Evolutionary conservation across 2,888 invertebrate genomes (phyloP).

Genomic region (Melanchra persicariae): DNA sequence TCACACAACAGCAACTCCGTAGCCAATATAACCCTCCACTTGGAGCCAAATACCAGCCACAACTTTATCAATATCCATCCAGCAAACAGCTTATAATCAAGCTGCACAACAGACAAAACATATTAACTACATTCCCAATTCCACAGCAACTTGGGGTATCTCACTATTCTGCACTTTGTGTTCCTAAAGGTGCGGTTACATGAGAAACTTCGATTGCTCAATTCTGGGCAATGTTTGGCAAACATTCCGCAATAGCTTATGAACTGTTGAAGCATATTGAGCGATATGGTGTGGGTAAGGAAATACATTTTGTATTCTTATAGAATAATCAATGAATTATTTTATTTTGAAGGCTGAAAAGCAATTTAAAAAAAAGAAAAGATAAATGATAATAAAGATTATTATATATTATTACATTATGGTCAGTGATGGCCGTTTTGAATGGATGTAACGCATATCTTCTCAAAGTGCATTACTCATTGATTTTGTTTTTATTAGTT

Average conservation of each 20-base stretch:
- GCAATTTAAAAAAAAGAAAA: no score
- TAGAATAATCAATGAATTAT: not conserved
- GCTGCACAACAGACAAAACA: conserved; percentile 34
- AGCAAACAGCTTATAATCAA: conserved; percentile 9
- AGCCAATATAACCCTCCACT: not conserved
- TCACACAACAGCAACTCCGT: not conserved
- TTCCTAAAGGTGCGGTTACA: conserved; percentile 18
- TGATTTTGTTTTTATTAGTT: no score
- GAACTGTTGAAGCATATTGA: not conserved
- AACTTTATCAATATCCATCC: conserved; percentile 20
- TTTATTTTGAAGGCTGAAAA: no score
- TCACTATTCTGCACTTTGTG: conserved; percentile 32
- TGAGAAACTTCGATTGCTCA: not conserved
- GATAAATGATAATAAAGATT: no score
- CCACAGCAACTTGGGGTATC: conserved; percentile 38
- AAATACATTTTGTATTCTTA: not conserved
- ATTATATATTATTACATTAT: no score
- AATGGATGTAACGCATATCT: no score
- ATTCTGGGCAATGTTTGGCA: not conserved
- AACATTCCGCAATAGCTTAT: not conserved
- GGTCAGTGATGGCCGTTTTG: no score
- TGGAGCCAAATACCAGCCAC: not conserved
- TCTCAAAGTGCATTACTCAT: no score
- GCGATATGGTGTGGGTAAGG: not conserved
- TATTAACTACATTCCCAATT: conserved; percentile 41